phyloP scores from a whole-genome alignment of 2,113 vertebrate species.

The Phodopus roborovskii region DNA sequence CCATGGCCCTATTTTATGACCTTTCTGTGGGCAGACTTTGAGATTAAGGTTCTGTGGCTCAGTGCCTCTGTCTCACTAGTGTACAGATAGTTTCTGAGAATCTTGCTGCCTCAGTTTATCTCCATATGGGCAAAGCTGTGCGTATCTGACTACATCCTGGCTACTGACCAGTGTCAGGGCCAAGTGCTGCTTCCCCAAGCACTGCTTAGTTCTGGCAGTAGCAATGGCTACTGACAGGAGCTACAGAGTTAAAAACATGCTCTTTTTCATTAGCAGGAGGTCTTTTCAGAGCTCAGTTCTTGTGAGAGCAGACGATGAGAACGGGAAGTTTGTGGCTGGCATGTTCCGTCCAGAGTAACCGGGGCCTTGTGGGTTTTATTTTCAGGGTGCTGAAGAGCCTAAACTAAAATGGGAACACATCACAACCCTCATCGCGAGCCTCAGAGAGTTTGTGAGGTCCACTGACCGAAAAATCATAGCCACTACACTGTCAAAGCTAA shows the following conservation, averaged over 20 bases:
- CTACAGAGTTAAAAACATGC: not conserved
- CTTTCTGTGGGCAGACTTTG: constrained; percentile 12
- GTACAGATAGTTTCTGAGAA: constrained; percentile 11
- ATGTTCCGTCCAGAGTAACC: not conserved
- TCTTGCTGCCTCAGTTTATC: not conserved
- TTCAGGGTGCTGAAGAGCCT: constrained; percentile 92
- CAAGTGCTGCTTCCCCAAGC: not conserved
- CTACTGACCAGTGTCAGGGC: not conserved
- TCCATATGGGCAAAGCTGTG: not conserved
- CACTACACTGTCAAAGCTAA: constrained; percentile 94
- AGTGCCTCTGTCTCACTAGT: constrained; percentile 25
- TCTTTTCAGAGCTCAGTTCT: not conserved
- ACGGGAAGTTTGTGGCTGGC: fast-evolving
- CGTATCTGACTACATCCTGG: not conserved
- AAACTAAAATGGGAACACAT: constrained; percentile 95
- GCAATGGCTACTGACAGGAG: not conserved
- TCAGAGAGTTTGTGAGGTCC: constrained; percentile 95
- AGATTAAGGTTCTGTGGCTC: not conserved
- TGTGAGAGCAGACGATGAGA: not conserved
- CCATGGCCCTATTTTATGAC: not conserved
- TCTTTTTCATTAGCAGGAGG: not conserved
- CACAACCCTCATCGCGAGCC: constrained; percentile 92
- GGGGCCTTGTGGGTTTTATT: constrained; percentile 40
- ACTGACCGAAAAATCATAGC: constrained; percentile 97
- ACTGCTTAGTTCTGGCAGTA: not conserved